Evolutionary conservation across 2,888 invertebrate species (phyloP).

Genomic region (Monoplex corrugatus): DNA sequence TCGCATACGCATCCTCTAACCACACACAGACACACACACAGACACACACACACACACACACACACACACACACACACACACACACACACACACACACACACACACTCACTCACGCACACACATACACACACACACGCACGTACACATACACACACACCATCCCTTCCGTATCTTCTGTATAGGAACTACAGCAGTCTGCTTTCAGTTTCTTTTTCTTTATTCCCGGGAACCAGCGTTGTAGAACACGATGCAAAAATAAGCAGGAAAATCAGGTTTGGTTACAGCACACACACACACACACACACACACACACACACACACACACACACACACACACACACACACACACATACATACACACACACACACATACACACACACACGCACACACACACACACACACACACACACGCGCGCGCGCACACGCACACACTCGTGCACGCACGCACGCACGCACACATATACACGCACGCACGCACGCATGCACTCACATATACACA

Average conservation of each 20-base stretch:
- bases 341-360: not conserved
- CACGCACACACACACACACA: slow-evolving; percentile 34
- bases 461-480: slow-evolving; percentile 21
- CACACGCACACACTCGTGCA: not conserved
- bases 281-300: not conserved
- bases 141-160: not conserved
- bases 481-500: slow-evolving; percentile 4
- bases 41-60: slow-evolving; percentile 30
- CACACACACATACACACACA: slow-evolving; percentile 31
- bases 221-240: no score
- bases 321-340: not conserved
- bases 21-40: not conserved
- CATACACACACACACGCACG: not conserved
- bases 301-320: not conserved
- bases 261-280: no score
- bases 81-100: not conserved
- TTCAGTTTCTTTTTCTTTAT: no score
- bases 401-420: slow-evolving; percentile 7
- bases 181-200: no score
- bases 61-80: slow-evolving; percentile 31
- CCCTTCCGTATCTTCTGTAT: no score
- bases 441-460: slow-evolving; percentile 27
- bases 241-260: no score
- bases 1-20: no score
- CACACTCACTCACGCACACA: no score